These are phyloP conservation scores for Clarias batrachus DNA, from an alignment of 2,113 vertebrate genomes.

Conservation along the genomic window DNA sequence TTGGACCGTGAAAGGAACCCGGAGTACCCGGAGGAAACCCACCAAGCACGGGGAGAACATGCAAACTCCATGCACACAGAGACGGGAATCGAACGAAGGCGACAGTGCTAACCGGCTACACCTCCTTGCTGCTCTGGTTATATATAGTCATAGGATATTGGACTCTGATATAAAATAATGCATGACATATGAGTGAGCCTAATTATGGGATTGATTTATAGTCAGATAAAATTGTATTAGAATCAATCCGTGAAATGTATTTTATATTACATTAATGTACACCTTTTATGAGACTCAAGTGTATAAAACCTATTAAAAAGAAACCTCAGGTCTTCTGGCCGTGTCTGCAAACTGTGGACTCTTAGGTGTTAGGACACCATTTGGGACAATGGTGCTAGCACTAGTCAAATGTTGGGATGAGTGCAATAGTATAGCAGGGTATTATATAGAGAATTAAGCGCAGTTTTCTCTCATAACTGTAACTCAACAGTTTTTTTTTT, in stretches of 20 bases:
- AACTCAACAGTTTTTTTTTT: too few species aligned
- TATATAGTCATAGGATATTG: not conserved
- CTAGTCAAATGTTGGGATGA: too few species aligned
- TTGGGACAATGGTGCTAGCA: not conserved
- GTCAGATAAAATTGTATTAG: not conserved
- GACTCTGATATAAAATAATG: not conserved
- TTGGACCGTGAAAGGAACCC: too few species aligned
- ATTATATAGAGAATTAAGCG: too few species aligned
- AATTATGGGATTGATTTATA: not conserved
- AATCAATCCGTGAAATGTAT: not conserved
- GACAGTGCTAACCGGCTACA: too few species aligned
- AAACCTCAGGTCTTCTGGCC: not conserved
- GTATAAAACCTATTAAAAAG: not conserved
- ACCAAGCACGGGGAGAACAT: too few species aligned
- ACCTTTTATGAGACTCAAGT: not conserved
- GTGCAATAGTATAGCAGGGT: too few species aligned
- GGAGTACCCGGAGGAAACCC: too few species aligned
- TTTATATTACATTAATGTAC: not conserved
- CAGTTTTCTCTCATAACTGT: too few species aligned
- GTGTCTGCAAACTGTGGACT: not conserved
- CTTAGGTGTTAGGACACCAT: not conserved
- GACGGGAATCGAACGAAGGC: too few species aligned
- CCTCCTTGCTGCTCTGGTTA: too few species aligned
- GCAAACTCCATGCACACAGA: too few species aligned
- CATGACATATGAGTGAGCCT: not conserved